Base-by-base conservation (phyloP, 64 coral and sea anemone species). In the Platygyra sinensis region DNA sequence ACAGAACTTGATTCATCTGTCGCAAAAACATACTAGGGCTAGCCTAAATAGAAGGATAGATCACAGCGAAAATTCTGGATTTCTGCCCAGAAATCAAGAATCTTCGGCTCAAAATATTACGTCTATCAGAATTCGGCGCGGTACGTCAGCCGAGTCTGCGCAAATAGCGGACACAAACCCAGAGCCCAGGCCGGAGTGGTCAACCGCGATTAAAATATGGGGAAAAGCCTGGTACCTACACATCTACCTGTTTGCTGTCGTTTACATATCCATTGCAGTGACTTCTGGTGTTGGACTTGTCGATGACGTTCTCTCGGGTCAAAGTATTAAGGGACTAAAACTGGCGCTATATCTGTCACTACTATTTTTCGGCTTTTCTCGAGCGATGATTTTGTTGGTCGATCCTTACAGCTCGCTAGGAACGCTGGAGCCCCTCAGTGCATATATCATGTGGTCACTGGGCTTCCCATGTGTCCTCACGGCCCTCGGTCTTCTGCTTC, bases 221-320 rank as follows among this genome's bases (percentile, higher is more conserved):
- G 76, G 89, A 39, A 86, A 83, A 83, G 88, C 93, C 57, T 94
- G 93, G 93, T 72, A 75, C 65, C 24, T 94, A 19, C 93, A 94
- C 57, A 24, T 94, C 16, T 90, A 94, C 18, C 2, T 84, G 11
- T 94, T 94, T 63, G 63, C 29, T 18, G 42, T 28, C 19, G 50
- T 84, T n/a, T 87, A 86, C n/a, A n/a, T 80, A 8, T 5, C 86
- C 8, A 38, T 90, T 25, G 80, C 75, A 19, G 62, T 78, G 19
- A 20, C 51, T 0, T 89, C 74, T 55, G 80, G 28, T 0, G 55
- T 33, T 55, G 77, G 54, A 33, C 59, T 90, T 10, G 15, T 13
- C 25, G 24, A 79, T 51, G 62, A 75, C 36, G 15, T 87, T 22
- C 16, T 59, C 7, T 33, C 71, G 9, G 79, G 30, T 15, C 69